A percentile compares a stretch with the other conserved stretches of the same genome.
phyloP scores from a whole-genome alignment of 2,888 invertebrate genomes.

The Zhuqinia jingwanae region DNA sequence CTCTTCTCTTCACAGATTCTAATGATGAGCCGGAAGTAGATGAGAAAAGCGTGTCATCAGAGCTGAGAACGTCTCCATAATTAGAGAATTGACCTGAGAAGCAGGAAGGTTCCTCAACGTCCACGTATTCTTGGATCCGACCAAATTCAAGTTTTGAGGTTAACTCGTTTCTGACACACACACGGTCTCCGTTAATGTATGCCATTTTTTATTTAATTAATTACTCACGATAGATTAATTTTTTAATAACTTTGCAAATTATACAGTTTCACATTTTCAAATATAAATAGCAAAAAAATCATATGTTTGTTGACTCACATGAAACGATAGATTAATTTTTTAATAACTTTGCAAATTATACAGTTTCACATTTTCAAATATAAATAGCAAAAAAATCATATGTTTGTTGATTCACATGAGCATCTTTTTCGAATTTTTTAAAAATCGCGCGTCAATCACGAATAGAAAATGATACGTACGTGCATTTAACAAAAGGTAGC shows the following conservation, averaged over 20 bases:
- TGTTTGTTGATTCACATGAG: too few species aligned
- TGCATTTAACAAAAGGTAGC: neutral
- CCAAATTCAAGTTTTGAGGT: slow-evolving; percentile 14
- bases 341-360: neutral
- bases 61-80: slow-evolving; percentile 20
- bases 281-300: too few species aligned
- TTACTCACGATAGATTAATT: neutral
- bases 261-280: neutral
- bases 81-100: neutral
- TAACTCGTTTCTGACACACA: neutral
- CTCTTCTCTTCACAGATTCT: neutral
- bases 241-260: neutral
- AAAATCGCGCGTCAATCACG: neutral
- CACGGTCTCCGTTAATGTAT: slow-evolving; percentile 44
- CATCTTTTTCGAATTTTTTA: too few species aligned
- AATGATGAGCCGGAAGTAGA: neutral
- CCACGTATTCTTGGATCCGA: slow-evolving; percentile 15
- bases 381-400: too few species aligned
- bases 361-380: neutral
- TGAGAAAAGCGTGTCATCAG: slow-evolving; percentile 9
- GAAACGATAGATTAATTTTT: neutral
- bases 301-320: too few species aligned
- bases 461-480: neutral
- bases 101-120: neutral
- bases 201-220: neutral